Percentiles rank a stretch among this genome's conserved stretches.
Conservation (phyloP, 2,888 invertebrate species). For the Apomyelois bistriatella region DNA sequence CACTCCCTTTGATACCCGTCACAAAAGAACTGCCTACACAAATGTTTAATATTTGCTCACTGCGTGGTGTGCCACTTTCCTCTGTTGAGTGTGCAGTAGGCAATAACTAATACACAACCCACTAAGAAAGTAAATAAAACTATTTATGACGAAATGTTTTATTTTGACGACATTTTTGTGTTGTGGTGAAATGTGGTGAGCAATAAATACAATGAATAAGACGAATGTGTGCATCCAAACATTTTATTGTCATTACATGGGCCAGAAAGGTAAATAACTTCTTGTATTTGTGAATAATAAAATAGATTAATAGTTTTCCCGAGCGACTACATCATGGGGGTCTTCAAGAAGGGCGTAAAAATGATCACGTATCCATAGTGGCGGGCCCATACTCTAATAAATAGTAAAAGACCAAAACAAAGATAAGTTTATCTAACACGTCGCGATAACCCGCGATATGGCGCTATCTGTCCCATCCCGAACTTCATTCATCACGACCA, state of each 20-base stretch:
- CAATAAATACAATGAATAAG: too few species aligned
- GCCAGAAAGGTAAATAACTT: too few species aligned
- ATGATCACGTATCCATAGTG: too few species aligned
- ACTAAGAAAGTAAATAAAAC: not conserved
- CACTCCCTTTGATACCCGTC: constrained; percentile 1
- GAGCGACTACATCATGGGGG: too few species aligned
- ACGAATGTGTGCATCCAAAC: too few species aligned
- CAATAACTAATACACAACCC: constrained; percentile 4
- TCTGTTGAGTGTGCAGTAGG: not conserved
- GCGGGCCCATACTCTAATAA: not conserved
- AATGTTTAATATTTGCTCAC: not conserved
- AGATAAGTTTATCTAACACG: not conserved
- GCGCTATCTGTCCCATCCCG: not conserved
- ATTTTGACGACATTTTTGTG: not conserved
- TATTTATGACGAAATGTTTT: not conserved
- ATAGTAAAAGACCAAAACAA: not conserved
- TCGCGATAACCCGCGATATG: not conserved
- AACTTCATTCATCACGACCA: not conserved
- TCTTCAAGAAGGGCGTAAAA: too few species aligned
- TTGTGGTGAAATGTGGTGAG: not conserved
- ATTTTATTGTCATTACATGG: too few species aligned
- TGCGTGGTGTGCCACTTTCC: constrained; percentile 5
- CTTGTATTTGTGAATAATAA: too few species aligned
- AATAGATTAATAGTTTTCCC: too few species aligned
- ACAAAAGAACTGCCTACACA: constrained; percentile 5